Percentiles rank a stretch among this genome's conserved stretches.
phyloP scores from a whole-genome alignment of 2,797 vertebrate genomes.

The Pangasius krempfi region DNA sequence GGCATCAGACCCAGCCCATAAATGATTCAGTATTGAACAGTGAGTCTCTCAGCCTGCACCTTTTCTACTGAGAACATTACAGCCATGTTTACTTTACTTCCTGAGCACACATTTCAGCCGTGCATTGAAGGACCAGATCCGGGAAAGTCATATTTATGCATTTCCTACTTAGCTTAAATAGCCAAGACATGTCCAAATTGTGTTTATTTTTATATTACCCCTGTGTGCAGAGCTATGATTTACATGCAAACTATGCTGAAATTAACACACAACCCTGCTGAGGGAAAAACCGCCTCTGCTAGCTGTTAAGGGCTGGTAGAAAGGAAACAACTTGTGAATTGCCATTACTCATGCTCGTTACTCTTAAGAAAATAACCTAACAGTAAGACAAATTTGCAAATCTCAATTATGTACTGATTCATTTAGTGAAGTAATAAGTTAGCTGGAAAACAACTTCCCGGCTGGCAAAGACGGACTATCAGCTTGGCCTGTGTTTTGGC shows the following conservation, averaged over 20 bases:
- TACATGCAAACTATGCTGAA: background rate
- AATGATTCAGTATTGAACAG: slow-evolving; percentile 19
- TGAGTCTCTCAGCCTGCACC: background rate
- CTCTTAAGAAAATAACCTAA: background rate
- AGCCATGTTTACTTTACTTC: background rate
- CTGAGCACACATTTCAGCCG: background rate
- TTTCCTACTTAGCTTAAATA: background rate
- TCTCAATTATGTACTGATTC: background rate
- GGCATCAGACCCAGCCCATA: background rate
- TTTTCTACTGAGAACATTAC: background rate
- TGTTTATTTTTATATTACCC: background rate
- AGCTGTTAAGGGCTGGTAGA: background rate
- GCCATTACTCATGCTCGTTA: background rate
- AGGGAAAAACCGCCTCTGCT: background rate
- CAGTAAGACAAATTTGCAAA: background rate
- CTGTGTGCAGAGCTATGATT: background rate
- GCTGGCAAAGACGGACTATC: background rate
- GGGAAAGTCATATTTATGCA: background rate
- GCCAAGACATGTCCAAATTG: background rate
- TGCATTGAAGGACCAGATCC: background rate
- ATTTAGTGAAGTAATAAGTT: background rate
- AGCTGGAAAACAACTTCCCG: background rate
- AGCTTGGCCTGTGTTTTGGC: background rate
- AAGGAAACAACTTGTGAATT: background rate
- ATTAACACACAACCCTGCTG: background rate